Conservation (phyloP, 2,113 vertebrate genomes). For the Daboia siamensis region DNA sequence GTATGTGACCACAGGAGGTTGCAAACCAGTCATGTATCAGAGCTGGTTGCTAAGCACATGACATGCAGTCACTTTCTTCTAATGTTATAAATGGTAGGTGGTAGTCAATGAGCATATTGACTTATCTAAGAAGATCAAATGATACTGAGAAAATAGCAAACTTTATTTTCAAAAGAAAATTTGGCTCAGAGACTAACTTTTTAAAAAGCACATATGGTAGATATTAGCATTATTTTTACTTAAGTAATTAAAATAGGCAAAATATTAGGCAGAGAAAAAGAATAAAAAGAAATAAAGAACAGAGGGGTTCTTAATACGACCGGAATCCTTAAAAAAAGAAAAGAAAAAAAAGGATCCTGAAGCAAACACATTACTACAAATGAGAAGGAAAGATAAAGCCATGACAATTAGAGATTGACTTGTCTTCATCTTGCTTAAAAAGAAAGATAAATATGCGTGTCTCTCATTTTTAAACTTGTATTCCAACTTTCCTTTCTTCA, state of each 20-base stretch:
- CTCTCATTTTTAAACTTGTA: background rate
- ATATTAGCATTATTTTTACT: background rate
- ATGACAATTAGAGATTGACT: background rate
- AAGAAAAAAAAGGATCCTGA: background rate
- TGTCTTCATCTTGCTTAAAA: constrained; percentile 24
- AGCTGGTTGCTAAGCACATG: too few species aligned
- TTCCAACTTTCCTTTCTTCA: background rate
- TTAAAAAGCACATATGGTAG: background rate
- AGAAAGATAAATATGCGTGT: constrained; percentile 4
- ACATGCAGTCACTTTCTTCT: too few species aligned
- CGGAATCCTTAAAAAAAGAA: background rate
- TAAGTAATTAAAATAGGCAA: background rate
- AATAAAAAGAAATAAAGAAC: background rate
- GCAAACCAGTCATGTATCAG: too few species aligned
- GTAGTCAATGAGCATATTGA: background rate
- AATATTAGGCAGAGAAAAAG: background rate
- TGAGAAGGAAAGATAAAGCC: background rate
- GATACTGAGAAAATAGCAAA: background rate
- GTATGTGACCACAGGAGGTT: too few species aligned
- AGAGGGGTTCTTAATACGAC: background rate
- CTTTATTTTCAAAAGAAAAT: background rate
- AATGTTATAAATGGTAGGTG: background rate
- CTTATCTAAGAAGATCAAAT: background rate
- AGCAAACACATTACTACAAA: background rate
- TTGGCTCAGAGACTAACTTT: background rate